These are phyloP conservation scores for Tenualosa ilisha DNA, from an alignment of 2,797 vertebrate genomes.

Conservation along the genomic window DNA sequence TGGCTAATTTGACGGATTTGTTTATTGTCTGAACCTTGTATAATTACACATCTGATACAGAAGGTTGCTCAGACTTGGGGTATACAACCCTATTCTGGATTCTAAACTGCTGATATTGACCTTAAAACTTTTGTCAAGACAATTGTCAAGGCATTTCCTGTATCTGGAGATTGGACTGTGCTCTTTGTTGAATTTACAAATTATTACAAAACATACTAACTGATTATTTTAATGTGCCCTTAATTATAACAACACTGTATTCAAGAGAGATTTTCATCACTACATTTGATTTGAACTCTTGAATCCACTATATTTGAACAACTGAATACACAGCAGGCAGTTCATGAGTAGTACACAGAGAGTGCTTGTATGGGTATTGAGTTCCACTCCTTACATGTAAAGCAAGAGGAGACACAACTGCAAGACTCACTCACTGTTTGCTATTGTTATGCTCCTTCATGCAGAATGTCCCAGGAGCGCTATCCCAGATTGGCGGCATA, in stretches of 20 bases:
- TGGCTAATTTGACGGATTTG: neutral
- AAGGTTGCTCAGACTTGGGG: neutral
- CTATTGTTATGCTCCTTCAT: neutral
- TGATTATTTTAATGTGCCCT: neutral
- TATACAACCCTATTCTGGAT: neutral
- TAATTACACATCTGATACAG: neutral
- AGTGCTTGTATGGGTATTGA: neutral
- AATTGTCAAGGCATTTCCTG: constrained; percentile 52
- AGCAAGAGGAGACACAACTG: neutral
- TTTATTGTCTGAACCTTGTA: neutral
- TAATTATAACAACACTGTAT: too few species aligned
- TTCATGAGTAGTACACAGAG: neutral
- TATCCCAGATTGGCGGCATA: constrained; percentile 70
- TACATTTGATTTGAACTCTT: neutral
- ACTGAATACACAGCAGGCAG: too few species aligned
- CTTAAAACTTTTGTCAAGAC: constrained; percentile 64
- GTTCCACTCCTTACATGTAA: neutral
- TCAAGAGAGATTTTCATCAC: neutral
- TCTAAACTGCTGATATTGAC: neutral
- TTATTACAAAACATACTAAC: constrained; percentile 59
- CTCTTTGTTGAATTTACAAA: constrained; percentile 73
- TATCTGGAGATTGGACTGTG: constrained; percentile 70
- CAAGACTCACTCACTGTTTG: neutral
- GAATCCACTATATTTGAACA: neutral
- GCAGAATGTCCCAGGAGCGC: constrained; percentile 60